These are phyloP conservation scores for Peromyscus eremicus DNA, from an alignment of 2,797 vertebrate species.

Conservation along the genomic window DNA sequence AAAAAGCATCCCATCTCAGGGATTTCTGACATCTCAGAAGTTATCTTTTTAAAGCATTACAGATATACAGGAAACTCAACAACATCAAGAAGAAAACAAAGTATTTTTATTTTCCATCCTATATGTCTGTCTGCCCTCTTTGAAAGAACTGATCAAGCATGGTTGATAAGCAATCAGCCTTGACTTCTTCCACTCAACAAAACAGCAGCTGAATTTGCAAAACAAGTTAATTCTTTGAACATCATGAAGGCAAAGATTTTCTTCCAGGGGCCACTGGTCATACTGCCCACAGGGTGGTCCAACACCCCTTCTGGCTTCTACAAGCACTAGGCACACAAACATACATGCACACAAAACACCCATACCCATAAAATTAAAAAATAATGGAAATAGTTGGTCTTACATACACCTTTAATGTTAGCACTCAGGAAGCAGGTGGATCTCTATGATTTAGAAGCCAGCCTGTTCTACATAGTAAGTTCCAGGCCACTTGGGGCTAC, in stretches of 20 bases:
- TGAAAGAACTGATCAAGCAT: constrained; percentile 46
- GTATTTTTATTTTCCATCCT: constrained; percentile 46
- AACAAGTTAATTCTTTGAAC: constrained; percentile 28
- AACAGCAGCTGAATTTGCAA: constrained; percentile 42
- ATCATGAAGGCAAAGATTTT: not conserved
- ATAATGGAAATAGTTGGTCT: not conserved
- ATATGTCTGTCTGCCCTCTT: constrained; percentile 2
- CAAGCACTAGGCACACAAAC: not conserved
- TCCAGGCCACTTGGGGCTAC: not conserved
- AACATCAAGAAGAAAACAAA: not conserved
- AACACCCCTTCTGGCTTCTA: not conserved
- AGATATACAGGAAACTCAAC: constrained; percentile 36
- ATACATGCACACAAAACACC: not conserved
- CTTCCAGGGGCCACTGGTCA: not conserved
- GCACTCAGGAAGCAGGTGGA: not conserved
- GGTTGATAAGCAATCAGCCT: constrained; percentile 36
- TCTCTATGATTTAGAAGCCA: not conserved
- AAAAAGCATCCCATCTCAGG: constrained; percentile 38
- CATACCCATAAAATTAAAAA: not conserved
- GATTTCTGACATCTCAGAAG: constrained; percentile 27
- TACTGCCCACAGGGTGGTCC: not conserved
- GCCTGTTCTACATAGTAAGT: not conserved
- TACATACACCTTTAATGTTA: not conserved
- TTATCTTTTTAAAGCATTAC: constrained; percentile 25
- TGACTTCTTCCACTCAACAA: constrained; percentile 64